These are phyloP conservation scores for Zygogramma bicolorata DNA, from an alignment of 2,888 invertebrate species.

Conservation along the genomic window DNA sequence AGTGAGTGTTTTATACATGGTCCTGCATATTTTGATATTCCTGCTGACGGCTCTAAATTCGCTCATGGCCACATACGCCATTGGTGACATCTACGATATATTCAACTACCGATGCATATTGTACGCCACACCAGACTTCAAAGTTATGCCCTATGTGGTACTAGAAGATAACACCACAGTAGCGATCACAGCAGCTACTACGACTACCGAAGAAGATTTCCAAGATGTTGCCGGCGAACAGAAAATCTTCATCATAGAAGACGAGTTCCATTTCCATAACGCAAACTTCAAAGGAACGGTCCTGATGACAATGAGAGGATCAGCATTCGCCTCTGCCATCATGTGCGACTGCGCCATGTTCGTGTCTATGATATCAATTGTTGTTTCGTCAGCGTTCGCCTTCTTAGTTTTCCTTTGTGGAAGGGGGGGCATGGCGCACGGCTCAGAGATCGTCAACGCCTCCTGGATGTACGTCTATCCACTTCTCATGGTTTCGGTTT, in stretches of 20 bases:
- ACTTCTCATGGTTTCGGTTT: conserved; percentile 41
- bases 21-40: conserved; percentile 28
- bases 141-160: too few relatives aligned
- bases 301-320: conserved; percentile 18
- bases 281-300: conserved; percentile 22
- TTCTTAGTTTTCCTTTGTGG: conserved; percentile 36
- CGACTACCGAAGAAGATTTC: background rate
- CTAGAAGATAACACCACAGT: too few relatives aligned
- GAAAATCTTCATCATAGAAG: conserved; percentile 21
- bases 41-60: conserved; percentile 18
- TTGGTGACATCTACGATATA: conserved; percentile 45
- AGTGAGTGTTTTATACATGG: conserved; percentile 21
- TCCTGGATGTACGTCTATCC: conserved; percentile 57
- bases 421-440: conserved; percentile 48
- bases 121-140: conserved; percentile 33
- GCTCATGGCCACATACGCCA: conserved; percentile 34
- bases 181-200: background rate
- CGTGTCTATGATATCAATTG: conserved; percentile 52
- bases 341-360: conserved; percentile 54
- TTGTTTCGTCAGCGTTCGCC: conserved; percentile 51
- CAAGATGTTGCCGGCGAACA: background rate
- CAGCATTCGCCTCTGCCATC: conserved; percentile 19
- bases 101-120: conserved; percentile 39
- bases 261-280: conserved; percentile 28
- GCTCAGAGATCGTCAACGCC: conserved; percentile 49